phyloP scores from a whole-genome alignment of 2,797 vertebrate species.

The Halcyon leucocephala region DNA sequence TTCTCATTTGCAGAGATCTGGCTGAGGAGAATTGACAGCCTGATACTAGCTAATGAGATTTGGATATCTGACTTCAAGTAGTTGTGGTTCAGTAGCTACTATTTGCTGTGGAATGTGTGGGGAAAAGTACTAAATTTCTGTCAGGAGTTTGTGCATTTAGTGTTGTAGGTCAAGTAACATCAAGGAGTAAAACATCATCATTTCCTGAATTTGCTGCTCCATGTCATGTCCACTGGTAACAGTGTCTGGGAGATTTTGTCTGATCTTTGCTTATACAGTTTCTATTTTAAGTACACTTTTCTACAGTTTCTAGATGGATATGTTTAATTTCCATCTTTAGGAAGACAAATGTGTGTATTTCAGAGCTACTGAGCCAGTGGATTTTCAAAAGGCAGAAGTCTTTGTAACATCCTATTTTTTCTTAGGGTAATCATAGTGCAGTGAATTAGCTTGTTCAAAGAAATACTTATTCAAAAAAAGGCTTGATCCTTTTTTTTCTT shows the following conservation, averaged over 20 bases:
- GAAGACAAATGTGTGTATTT: background rate
- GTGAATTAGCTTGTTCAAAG: background rate
- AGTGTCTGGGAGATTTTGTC: background rate
- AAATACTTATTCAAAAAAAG: background rate
- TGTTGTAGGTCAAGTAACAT: background rate
- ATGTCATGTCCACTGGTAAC: background rate
- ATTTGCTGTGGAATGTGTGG: background rate
- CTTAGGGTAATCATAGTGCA: background rate
- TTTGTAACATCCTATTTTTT: background rate
- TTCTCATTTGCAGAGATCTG: background rate
- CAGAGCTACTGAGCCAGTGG: background rate
- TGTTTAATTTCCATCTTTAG: background rate
- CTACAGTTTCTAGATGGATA: background rate
- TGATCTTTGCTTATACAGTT: background rate
- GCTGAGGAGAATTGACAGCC: background rate
- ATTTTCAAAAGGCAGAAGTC: background rate
- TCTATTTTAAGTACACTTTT: background rate
- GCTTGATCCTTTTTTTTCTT: background rate
- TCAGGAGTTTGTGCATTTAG: background rate
- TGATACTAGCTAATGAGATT: background rate
- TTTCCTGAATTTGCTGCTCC: background rate
- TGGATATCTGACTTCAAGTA: background rate
- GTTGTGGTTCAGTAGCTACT: background rate
- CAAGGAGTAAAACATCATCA: background rate
- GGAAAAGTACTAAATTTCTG: background rate